Evolutionary conservation across 2,888 invertebrate species (phyloP), one percentile per base, ranked within the genome.

Genomic region (Cepaea hortensis): DNA sequence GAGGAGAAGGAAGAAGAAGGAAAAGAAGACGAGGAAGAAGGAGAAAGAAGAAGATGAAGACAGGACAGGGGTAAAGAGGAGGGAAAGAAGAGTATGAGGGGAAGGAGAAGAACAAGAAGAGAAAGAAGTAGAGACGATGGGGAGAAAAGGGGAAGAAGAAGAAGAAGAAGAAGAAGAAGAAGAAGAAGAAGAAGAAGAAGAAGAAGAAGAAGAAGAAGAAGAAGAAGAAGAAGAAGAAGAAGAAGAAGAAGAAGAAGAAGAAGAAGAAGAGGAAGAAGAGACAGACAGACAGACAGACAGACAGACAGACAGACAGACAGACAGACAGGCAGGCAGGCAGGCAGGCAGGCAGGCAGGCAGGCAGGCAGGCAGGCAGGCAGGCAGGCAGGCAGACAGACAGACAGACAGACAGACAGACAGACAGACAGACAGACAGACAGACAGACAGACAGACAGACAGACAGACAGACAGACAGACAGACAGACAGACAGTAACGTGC

Each of bases 151-250:
- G 20, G 48, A 48, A 70, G 20, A 72, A 62, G n/a, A n/a, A 68
- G n/a, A n/a, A 68, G n/a, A n/a, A 3, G 23, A 72, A 61, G 23
- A 61, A 61, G 50, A 72, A 75, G 61, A 75, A 72, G 23, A 72
- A 75, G 61, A 75, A 72, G 50, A 72, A 75, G 61, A 75, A 18
- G 23, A 72, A 75, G 61, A 55, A 72, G 50, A 75, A 50, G 48
- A 62, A 84, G 48, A 84, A 73, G 55, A 73, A 84, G 73, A 84
- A 73, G 55, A 73, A 84, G 48, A 84, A 73, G 55, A 73, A 84
- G 73, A 72, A 55, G 55, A 73, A 84, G 46, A 72, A 55, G 55
- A 73, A 73, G 73, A 72, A 73, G 50, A 73, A 84, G 46, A 84
- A 73, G 55, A 73, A 73, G 73, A 83, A 73, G 46, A 50, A 55